These are phyloP conservation scores for Drosophila simulans DNA, from an alignment of 1,140 invertebrate species.

Conservation along the genomic window DNA sequence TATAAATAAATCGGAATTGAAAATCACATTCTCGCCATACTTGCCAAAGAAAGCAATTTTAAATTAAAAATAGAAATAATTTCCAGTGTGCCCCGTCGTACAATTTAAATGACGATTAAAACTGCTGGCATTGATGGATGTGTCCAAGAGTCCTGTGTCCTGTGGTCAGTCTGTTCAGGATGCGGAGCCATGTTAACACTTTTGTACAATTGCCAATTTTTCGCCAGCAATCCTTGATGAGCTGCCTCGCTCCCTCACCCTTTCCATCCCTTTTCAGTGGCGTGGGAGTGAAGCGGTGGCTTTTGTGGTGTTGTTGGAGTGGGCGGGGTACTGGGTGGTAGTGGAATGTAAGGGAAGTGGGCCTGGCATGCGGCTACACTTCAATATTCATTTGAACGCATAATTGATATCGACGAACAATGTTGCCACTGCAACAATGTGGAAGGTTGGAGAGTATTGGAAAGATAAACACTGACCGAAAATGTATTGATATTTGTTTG, in stretches of 20 bases:
- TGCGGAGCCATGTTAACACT: constrained; percentile 80
- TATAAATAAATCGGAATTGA: no score
- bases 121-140: constrained; percentile 83
- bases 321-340: not conserved
- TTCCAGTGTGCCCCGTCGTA: constrained; percentile 30
- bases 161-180: constrained; percentile 77
- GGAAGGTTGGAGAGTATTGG: constrained; percentile 10
- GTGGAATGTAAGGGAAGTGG: constrained; percentile 9
- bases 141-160: constrained; percentile 67
- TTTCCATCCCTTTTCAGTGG: constrained; percentile 13
- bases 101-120: constrained; percentile 84
- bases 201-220: constrained; percentile 83
- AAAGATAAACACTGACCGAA: constrained; percentile 53
- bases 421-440: constrained; percentile 60
- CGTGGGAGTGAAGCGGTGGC: constrained; percentile 53
- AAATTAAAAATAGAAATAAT: no score
- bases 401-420: constrained; percentile 83
- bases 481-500: not conserved
- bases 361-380: constrained; percentile 71
- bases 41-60: no score
- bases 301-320: constrained; percentile 66
- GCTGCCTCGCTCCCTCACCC: constrained; percentile 14
- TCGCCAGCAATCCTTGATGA: constrained; percentile 63
- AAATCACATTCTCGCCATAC: not conserved
- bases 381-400: constrained; percentile 83